Evolutionary conservation across 2,888 invertebrate species (phyloP), one percentile per base, ranked within the genome.

Genomic region (Mesochorus sp.): DNA sequence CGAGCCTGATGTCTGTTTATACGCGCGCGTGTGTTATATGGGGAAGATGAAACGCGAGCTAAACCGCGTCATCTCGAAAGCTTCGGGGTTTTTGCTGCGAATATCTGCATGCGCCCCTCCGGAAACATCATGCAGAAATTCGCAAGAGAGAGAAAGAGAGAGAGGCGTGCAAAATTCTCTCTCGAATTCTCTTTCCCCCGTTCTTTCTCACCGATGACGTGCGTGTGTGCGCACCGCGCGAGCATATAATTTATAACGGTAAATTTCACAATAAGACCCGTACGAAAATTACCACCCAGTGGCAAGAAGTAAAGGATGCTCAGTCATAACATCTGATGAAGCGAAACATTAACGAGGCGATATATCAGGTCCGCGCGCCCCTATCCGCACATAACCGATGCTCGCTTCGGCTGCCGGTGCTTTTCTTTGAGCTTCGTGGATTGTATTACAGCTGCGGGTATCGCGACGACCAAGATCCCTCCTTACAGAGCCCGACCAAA

Each of bases 241-340:
- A 57, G 28, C 82, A 79, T 83, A 85, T 85, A 86, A 86, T 85
- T 86, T 86, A 86, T 85, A 86, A 85, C 86, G 75, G 80, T 78
- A 77, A 79, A 81, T 85, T 87, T 86, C 85, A 84, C 88, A 87
- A 87, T 86, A 88, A 88, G 87, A 87, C 85, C 86, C 86, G 84
- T 77, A 84, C 81, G 84, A 88, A 71, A 88, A 87, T 88, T 88
- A 87, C 88, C 88, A 88, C 88, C 88, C 88, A 87, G 88, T 88
- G 88, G 88, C 88, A 85, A 61, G 85, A n/a, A 82, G 86, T 88
- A 87, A 83, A 83, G 80, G 82, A 83, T 84, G 88, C 87, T 86
- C 87, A 83, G 87, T 88, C 88, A 87, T 88, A 88, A 89, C 88
- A 87, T 88, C 88, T 88, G 89, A 88, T 88, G 88, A 89, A 88